phyloP scores from a whole-genome alignment of 1,140 invertebrate genomes.

The Calephelis nemesis region DNA sequence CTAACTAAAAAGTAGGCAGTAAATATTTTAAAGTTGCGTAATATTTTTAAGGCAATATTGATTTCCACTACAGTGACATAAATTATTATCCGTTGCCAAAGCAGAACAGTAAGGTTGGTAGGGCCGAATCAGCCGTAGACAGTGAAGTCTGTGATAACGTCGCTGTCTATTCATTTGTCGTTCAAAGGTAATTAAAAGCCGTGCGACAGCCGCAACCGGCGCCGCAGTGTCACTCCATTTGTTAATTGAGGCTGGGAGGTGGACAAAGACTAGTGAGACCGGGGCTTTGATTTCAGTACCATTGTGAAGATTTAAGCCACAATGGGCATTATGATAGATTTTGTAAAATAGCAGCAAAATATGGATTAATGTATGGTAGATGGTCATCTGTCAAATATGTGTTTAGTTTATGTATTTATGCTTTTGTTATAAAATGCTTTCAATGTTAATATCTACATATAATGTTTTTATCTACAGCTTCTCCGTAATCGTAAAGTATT shows the following conservation, averaged over 20 bases:
- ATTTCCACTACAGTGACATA: background rate
- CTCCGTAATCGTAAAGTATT: no score
- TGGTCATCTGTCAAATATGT: no score
- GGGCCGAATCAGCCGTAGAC: background rate
- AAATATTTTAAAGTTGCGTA: no score
- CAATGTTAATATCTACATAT: no score
- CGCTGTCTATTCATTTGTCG: slow-evolving; percentile 23
- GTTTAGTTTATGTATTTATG: no score
- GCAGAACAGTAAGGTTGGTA: slow-evolving; percentile 24
- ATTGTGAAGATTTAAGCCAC: slow-evolving; percentile 5
- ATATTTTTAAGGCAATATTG: no score
- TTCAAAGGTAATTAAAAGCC: slow-evolving; percentile 33
- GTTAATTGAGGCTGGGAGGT: slow-evolving; percentile 26
- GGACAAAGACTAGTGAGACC: slow-evolving; percentile 26
- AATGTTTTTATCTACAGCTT: no score
- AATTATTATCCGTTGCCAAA: slow-evolving; percentile 1
- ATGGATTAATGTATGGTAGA: no score
- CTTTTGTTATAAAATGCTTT: no score
- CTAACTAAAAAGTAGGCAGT: no score
- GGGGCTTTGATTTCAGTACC: slow-evolving; percentile 19
- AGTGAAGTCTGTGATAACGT: slow-evolving; percentile 23
- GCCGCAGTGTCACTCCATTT: slow-evolving; percentile 31
- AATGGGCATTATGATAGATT: no score
- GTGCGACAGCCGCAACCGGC: slow-evolving; percentile 17
- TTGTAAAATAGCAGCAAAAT: no score